Percentiles rank a stretch among this genome's conserved stretches.
These are phyloP conservation scores for Lerista edwardsae DNA, from an alignment of 2,797 vertebrate species.

Conservation along the genomic window DNA sequence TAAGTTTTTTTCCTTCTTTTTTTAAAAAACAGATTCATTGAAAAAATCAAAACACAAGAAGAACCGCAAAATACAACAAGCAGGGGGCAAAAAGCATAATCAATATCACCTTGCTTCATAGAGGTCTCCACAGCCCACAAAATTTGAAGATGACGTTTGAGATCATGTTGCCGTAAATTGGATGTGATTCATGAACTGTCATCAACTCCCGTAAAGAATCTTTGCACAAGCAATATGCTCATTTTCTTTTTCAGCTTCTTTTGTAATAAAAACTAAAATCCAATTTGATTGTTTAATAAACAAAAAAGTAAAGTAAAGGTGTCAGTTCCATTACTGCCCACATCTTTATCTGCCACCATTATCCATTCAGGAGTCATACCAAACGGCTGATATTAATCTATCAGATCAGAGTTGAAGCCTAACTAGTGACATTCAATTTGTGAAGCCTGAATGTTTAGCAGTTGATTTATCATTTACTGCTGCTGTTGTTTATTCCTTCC, in stretches of 20 bases:
- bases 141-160: not conserved
- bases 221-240: conserved; percentile 36
- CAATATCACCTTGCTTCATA: conserved; percentile 31
- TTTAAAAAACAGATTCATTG: not conserved
- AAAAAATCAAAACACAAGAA: not conserved
- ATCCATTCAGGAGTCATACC: conserved; percentile 14
- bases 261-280: conserved; percentile 38
- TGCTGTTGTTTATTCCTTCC: not conserved
- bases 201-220: conserved; percentile 2
- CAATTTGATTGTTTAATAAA: conserved; percentile 41
- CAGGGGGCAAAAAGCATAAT: not conserved
- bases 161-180: conserved; percentile 19
- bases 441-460: conserved; percentile 2
- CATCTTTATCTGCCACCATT: not conserved
- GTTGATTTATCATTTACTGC: not conserved
- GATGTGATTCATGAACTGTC: conserved; percentile 34
- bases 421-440: conserved; percentile 36
- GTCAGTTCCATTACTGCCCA: conserved; percentile 10
- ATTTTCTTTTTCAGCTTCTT: not conserved
- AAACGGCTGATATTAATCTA: conserved; percentile 21
- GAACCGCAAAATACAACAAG: not conserved
- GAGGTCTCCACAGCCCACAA: not conserved
- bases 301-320: rapidly evolving
- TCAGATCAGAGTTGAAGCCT: conserved; percentile 10
- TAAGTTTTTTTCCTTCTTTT: not conserved